phyloP scores from a whole-genome alignment of 2,888 invertebrate species.

The Leptinotarsa rubiginosa region DNA sequence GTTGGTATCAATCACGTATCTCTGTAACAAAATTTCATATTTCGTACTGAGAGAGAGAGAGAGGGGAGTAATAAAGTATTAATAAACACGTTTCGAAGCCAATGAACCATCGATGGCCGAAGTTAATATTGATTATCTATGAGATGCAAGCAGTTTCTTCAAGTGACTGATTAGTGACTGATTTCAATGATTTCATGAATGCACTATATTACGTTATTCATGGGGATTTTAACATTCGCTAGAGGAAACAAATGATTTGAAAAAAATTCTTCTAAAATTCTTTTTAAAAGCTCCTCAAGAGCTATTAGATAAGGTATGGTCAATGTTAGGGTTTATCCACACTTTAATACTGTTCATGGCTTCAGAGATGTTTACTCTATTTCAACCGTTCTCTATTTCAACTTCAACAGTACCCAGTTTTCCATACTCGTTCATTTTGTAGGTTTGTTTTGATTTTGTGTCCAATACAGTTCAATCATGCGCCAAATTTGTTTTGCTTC shows the following conservation, averaged over 20 bases:
- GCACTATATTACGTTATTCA: background rate
- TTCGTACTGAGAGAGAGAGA: background rate
- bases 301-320: no score
- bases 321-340: no score
- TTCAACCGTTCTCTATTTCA: no score
- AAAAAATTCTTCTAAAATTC: no score
- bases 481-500: no score
- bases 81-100: constrained; percentile 10
- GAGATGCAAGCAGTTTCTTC: background rate
- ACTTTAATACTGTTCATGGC: no score
- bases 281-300: no score
- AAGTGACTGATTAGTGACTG: background rate
- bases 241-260: background rate
- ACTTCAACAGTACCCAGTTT: no score
- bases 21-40: background rate
- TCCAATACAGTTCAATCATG: no score
- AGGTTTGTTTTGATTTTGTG: no score
- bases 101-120: constrained; percentile 5
- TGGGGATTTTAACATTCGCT: background rate
- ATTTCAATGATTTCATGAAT: background rate
- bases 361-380: no score
- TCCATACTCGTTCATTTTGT: no score
- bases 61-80: background rate
- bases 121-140: background rate
- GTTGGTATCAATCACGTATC: background rate